Percentiles rank a stretch among this genome's conserved stretches.
Evolutionary conservation across 37 sponge, comb jelly and placozoan genomes (phyloP).

Genomic region (Mnemiopsis leidyi): DNA sequence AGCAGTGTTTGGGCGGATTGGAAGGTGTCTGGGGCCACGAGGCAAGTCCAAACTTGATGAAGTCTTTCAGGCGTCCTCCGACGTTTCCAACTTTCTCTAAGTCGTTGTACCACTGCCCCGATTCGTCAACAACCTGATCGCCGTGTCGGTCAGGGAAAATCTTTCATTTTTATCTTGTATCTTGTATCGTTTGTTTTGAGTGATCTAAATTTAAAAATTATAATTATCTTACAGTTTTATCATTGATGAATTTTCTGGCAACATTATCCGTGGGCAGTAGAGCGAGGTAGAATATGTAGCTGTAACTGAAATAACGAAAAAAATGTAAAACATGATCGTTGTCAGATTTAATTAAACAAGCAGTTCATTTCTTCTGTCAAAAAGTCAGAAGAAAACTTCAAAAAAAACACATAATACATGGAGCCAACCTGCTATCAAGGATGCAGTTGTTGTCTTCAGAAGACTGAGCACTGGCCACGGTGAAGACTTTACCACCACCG

Average conservation of each 20-base stretch:
- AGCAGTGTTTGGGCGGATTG: background rate
- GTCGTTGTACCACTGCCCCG: background rate
- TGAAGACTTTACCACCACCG: background rate
- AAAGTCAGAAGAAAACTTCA: too few species aligned
- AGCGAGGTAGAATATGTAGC: background rate
- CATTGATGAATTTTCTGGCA: background rate
- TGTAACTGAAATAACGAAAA: background rate
- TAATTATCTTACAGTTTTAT: too few species aligned
- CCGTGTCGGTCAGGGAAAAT: too few species aligned
- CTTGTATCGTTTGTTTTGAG: too few species aligned
- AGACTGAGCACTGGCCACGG: background rate
- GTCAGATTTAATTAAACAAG: too few species aligned
- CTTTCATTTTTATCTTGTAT: too few species aligned
- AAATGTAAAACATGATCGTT: too few species aligned
- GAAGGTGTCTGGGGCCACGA: background rate
- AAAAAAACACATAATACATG: background rate
- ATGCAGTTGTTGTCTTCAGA: background rate
- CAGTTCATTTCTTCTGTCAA: too few species aligned
- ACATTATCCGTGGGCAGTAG: background rate
- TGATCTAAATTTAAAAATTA: too few species aligned
- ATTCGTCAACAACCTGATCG: background rate
- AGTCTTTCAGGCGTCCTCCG: background rate
- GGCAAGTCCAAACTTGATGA: background rate
- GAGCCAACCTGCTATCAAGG: background rate
- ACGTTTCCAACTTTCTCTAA: background rate